A percentile compares a stretch with the other conserved stretches of the same genome.
Conservation (phyloP, 2,888 invertebrate genomes). For the Pristionchus mayeri region DNA sequence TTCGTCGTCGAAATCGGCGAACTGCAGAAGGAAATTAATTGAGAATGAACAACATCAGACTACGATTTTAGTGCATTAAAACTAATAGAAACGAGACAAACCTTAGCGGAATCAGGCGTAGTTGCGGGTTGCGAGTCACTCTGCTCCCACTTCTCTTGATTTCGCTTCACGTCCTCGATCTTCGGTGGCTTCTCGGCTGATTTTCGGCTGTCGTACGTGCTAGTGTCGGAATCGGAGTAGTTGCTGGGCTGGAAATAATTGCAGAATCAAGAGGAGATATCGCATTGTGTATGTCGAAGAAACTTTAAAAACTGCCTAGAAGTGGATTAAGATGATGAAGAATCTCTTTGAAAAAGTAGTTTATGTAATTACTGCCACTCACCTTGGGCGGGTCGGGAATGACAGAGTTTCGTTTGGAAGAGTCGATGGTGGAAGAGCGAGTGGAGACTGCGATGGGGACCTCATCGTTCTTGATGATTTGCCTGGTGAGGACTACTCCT, state of each 20-base stretch:
- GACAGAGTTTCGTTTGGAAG: not conserved
- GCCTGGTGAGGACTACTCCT: conserved; percentile 67
- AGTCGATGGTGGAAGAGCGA: conserved; percentile 77
- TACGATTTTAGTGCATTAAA: too few relatives aligned
- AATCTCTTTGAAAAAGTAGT: too few relatives aligned
- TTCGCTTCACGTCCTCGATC: conserved; percentile 30
- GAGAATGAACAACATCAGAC: too few relatives aligned
- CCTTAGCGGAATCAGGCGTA: conserved; percentile 64
- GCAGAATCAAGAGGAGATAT: not conserved
- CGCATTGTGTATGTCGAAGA: too few relatives aligned
- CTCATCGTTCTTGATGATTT: conserved; percentile 94
- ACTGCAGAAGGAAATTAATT: conserved; percentile 51
- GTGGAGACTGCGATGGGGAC: conserved; percentile 96
- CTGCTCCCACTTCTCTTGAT: not conserved
- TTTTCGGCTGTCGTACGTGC: conserved; percentile 64
- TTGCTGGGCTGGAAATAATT: conserved; percentile 57
- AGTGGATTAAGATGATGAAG: too few relatives aligned
- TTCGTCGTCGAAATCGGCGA: conserved; percentile 64
- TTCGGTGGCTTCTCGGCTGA: conserved; percentile 45
- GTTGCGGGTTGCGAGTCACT: conserved; percentile 54
- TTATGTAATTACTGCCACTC: too few relatives aligned
- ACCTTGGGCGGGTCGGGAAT: conserved; percentile 84
- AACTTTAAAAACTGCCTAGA: too few relatives aligned
- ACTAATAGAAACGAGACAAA: not conserved
- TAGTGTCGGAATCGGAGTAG: conserved; percentile 66